Base-by-base conservation (phyloP, 2,888 invertebrate genomes). In the Cyclophora punctaria region DNA sequence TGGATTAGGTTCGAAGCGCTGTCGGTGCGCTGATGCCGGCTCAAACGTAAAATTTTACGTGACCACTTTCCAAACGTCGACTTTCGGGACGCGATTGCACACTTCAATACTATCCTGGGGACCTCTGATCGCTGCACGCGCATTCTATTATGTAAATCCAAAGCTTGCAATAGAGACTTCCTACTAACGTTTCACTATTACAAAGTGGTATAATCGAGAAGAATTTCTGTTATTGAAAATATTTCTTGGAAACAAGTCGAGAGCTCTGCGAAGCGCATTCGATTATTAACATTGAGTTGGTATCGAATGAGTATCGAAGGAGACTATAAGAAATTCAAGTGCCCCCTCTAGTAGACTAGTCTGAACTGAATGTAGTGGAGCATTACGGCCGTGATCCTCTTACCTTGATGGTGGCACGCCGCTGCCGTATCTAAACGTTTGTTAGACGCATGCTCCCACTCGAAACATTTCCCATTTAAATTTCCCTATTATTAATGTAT, bases 21-120 rank as follows among this genome's bases (percentile, higher is more conserved):
- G 78, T 77, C 78, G 76, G 62, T 75, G 78, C 77, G 73, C 71
- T 75, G 75, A 80, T 73, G 78, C 71, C 69, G 75, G 78, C 75
- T 81, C 80, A 82, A 83, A 86, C 83, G 84, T 87, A 83, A 85
- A 85, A 85, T 86, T 87, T 86, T 86, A 87, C 86, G 84, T 85
- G 85, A 86, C 87, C 84, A 83, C 85, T 85, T 83, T 81, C 78
- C 61, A 73, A 83, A 79, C 77, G 77, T 75, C 74, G 77, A 73
- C 77, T 81, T 79, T 75, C 76, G 75, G 71, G 75, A 76, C 72
- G 73, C 73, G 70, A 83, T 78, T 78, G 80, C 80, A 78, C 74
- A 78, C 77, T 78, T 72, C 67, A 70, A 66, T 66, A 69, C 63
- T 67, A 67, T 66, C 60, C 66, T 68, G 66, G 64, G 57, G 64